A percentile compares a stretch with the other conserved stretches of the same genome.
Evolutionary conservation across 2,113 vertebrate species (phyloP).

Genomic region (Boulengeromyrus knoepffleri): DNA sequence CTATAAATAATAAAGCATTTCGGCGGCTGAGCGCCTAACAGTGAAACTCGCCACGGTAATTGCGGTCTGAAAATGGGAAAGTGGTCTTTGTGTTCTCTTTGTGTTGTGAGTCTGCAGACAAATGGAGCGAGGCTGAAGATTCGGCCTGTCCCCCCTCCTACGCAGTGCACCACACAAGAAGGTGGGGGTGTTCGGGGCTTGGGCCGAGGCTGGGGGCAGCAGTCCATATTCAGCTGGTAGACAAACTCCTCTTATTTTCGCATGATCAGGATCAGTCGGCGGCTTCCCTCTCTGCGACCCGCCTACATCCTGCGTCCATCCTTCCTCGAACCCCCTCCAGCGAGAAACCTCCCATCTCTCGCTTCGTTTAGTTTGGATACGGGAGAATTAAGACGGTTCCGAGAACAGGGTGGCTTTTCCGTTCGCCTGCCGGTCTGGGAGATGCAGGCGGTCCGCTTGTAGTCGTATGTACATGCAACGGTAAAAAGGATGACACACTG

Average conservation of each 20-base stretch:
- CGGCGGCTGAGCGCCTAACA: background rate
- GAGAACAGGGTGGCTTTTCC: background rate
- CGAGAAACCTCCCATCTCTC: background rate
- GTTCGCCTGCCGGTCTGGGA: background rate
- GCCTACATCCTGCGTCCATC: no score
- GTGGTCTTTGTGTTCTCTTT: conserved; percentile 10
- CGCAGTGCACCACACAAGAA: background rate
- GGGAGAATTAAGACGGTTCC: background rate
- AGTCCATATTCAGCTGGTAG: background rate
- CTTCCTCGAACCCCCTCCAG: background rate
- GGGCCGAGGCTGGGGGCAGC: background rate
- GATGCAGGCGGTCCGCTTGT: background rate
- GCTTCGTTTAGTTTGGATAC: background rate
- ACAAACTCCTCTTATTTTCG: background rate
- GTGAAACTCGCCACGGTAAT: background rate
- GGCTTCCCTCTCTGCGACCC: no score
- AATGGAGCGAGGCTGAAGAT: background rate
- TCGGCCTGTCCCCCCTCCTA: background rate
- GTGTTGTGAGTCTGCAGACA: background rate
- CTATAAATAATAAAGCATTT: conserved; percentile 8
- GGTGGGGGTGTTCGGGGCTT: background rate
- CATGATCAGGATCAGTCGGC: background rate
- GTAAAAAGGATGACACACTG: background rate
- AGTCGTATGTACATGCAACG: background rate
- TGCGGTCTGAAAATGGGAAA: background rate